These are phyloP conservation scores for Nannoperca australis DNA, from an alignment of 2,797 vertebrate species.

Conservation along the genomic window DNA sequence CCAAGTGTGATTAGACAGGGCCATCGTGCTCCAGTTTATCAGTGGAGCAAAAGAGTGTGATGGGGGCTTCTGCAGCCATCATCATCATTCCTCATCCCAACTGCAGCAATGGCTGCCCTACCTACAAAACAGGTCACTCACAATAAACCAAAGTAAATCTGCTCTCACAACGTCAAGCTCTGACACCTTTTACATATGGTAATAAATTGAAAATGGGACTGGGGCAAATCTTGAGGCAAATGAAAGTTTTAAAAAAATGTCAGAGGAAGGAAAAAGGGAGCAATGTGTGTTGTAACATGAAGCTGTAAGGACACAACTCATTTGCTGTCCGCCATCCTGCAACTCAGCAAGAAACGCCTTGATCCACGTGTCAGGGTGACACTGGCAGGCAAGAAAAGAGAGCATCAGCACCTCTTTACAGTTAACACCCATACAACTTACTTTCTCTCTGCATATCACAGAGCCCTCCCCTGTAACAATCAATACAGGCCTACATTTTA, in stretches of 20 bases:
- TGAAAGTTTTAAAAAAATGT: conserved; percentile 55
- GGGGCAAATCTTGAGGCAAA: conserved; percentile 53
- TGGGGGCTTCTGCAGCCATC: conserved; percentile 44
- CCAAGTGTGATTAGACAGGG: conserved; percentile 73
- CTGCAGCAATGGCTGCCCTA: conserved; percentile 48
- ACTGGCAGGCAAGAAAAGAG: conserved; percentile 62
- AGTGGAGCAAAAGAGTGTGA: conserved; percentile 40
- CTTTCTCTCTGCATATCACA: conserved; percentile 86
- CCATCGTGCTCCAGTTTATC: conserved; percentile 63
- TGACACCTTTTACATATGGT: conserved; percentile 62
- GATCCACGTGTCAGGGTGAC: conserved; percentile 78
- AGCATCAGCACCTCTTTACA: conserved; percentile 85
- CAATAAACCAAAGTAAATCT: conserved; percentile 52
- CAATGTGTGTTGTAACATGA: conserved; percentile 48
- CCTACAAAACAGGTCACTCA: conserved; percentile 60
- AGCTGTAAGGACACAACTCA: conserved; percentile 66
- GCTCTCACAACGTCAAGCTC: conserved; percentile 52
- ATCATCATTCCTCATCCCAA: conserved; percentile 62
- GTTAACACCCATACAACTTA: conserved; percentile 87
- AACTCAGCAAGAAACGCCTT: conserved; percentile 79
- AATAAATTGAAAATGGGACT: conserved; percentile 66
- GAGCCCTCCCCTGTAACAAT: conserved; percentile 87
- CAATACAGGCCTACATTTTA: conserved; percentile 98
- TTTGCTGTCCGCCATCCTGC: conserved; percentile 68
- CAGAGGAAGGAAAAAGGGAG: conserved; percentile 44